Evolutionary conservation across 2,797 vertebrate species (phyloP).

Genomic region (Salarias fasciatus): DNA sequence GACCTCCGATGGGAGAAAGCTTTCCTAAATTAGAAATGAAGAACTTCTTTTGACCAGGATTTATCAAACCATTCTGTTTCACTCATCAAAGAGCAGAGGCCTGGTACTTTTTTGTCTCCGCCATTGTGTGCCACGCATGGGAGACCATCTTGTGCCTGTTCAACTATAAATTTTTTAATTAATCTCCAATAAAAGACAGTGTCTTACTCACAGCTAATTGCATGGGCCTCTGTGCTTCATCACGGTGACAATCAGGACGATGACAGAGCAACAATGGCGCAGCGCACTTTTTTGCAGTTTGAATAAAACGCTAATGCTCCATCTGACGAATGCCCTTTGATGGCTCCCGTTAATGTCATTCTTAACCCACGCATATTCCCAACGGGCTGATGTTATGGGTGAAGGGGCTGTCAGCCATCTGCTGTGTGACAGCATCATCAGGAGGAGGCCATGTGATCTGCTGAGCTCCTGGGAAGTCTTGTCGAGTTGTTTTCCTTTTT

Average conservation of each 20-base stretch:
- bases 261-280: conserved; percentile 34
- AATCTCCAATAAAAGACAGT: conserved; percentile 35
- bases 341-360: conserved; percentile 47
- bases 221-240: conserved; percentile 8
- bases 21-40: conserved; percentile 58
- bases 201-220: conserved; percentile 22
- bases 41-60: conserved; percentile 43
- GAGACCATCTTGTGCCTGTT: conserved; percentile 23
- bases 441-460: conserved; percentile 49
- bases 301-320: conserved; percentile 28
- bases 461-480: conserved; percentile 33
- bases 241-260: conserved; percentile 21
- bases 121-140: background rate
- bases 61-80: conserved; percentile 43
- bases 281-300: conserved; percentile 18
- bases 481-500: conserved; percentile 11
- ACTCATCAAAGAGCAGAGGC: conserved; percentile 39
- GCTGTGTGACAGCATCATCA: conserved; percentile 49
- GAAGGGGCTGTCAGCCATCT: conserved; percentile 57
- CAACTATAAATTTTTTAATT: conserved; percentile 25
- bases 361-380: conserved; percentile 42
- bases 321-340: conserved; percentile 56
- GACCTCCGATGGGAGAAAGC: conserved; percentile 48
- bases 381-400: conserved; percentile 35
- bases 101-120: conserved; percentile 8